Base-by-base conservation (phyloP, 2,797 vertebrate genomes). In the Siniperca scherzeri region DNA sequence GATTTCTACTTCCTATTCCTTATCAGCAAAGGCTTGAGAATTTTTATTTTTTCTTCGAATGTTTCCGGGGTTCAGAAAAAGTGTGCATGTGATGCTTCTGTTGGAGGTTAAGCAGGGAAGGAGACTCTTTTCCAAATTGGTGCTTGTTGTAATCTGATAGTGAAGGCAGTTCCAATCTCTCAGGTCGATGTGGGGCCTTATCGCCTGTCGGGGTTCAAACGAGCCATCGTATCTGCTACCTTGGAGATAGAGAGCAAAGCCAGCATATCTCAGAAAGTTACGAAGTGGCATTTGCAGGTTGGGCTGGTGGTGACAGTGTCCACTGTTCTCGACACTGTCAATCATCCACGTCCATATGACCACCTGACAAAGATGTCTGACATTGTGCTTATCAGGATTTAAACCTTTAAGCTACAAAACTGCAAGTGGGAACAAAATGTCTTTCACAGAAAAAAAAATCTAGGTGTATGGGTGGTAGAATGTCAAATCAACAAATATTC, bases 91-190 rank as follows among this genome's bases (percentile, higher is more conserved):
- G 73, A 87, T 70, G 71, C 76, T 89, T 81, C 75, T 82, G 78
- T 70, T 67, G 30, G 70, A 74, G 86, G 85, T 90, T 74, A 82
- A 90, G 74, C 83, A 83, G 80, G 57, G 60, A 86, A 61, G 66
- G 52, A 71, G 56, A 67, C 56, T 80, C 70, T 82, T 85, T 89
- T 92, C 90, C 79, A 90, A 92, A 88, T 83, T 60, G 84, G 79
- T 55, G 82, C 76, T 88, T 80, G 84, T 88, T 89, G 82, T 87
- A 87, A 92, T 94, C 90, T 90, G 93, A 94, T 92, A 69, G 84
- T 1, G 59, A 79, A 82, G 66, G 82, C 83, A 80, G 83, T 67
- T 88, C 81, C 81, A 83, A 89, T 92, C 89, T 82, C 71, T 83
- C 81, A 78, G 81, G 89, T 83, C 75, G 67, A 87, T 70, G 87